Percentiles rank a stretch among this genome's conserved stretches.
These are phyloP conservation scores for Dryas iulia DNA, from an alignment of 1,140 invertebrate genomes.

Conservation along the genomic window DNA sequence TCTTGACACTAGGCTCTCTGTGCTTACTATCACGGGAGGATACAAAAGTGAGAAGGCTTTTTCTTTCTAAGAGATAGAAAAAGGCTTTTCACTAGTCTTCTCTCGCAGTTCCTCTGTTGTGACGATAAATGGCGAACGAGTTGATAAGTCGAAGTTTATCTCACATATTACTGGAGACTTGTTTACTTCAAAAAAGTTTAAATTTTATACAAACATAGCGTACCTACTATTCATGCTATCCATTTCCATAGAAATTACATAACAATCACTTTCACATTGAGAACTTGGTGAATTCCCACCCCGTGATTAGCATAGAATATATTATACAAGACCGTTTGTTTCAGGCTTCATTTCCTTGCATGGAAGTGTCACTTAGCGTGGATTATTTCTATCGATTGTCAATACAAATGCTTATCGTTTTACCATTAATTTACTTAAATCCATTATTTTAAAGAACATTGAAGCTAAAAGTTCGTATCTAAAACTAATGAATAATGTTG, in stretches of 20 bases:
- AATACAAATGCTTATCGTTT: neutral
- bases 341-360: slow-evolving; percentile 8
- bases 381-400: neutral
- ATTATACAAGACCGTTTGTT: slow-evolving; percentile 9
- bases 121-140: too few species aligned
- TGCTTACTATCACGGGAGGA: too few species aligned
- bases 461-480: too few species aligned
- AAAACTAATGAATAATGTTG: too few species aligned
- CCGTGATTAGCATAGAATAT: slow-evolving; percentile 20
- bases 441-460: too few species aligned
- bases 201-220: neutral
- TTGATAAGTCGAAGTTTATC: too few species aligned
- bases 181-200: neutral
- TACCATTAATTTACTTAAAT: neutral
- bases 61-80: too few species aligned
- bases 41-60: too few species aligned
- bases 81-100: too few species aligned
- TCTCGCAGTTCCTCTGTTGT: too few species aligned
- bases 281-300: slow-evolving; percentile 11
- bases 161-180: neutral
- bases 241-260: neutral
- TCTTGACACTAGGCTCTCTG: too few species aligned
- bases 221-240: neutral
- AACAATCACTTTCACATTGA: slow-evolving; percentile 14
- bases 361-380: neutral